Percentiles rank a stretch among this genome's conserved stretches.
Evolutionary conservation across 2,797 vertebrate genomes (phyloP).

Genomic region (Somateria mollissima): DNA sequence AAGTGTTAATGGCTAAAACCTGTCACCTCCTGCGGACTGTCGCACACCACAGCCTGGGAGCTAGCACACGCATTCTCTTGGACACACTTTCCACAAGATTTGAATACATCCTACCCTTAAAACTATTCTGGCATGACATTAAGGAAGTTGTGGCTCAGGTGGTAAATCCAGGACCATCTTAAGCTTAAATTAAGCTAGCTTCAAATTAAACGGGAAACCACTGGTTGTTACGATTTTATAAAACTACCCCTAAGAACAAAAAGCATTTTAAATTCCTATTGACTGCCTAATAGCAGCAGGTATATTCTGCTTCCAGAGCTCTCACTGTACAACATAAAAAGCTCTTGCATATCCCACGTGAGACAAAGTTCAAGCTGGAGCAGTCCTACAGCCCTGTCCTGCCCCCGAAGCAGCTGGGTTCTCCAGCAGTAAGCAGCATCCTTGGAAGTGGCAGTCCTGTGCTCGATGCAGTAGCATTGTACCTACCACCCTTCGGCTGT

Average conservation of each 20-base stretch:
- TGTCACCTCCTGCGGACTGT: background rate
- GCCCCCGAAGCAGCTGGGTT: background rate
- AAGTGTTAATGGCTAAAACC: background rate
- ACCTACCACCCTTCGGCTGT: background rate
- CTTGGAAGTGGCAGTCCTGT: background rate
- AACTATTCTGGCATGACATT: conserved; percentile 45
- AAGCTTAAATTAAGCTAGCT: conserved; percentile 36
- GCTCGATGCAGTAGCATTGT: background rate
- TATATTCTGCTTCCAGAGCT: conserved; percentile 11
- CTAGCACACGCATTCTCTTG: background rate
- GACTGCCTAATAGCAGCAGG: conserved; percentile 19
- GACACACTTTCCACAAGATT: conserved; percentile 45
- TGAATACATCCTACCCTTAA: conserved; percentile 35
- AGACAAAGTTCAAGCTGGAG: background rate
- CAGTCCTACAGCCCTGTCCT: background rate
- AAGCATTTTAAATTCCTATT: conserved; percentile 18
- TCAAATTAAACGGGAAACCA: conserved; percentile 58
- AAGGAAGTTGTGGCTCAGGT: conserved; percentile 66
- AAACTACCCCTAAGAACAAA: conserved; percentile 52
- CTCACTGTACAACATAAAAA: background rate
- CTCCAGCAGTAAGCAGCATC: background rate
- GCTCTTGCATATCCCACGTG: background rate
- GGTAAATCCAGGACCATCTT: conserved; percentile 61
- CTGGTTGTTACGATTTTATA: conserved; percentile 42
- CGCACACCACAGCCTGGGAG: background rate